Evolutionary conservation across 2,113 vertebrate species (phyloP), one percentile per base, ranked within the genome.

Genomic region (Poeciliopsis turrubarensis): DNA sequence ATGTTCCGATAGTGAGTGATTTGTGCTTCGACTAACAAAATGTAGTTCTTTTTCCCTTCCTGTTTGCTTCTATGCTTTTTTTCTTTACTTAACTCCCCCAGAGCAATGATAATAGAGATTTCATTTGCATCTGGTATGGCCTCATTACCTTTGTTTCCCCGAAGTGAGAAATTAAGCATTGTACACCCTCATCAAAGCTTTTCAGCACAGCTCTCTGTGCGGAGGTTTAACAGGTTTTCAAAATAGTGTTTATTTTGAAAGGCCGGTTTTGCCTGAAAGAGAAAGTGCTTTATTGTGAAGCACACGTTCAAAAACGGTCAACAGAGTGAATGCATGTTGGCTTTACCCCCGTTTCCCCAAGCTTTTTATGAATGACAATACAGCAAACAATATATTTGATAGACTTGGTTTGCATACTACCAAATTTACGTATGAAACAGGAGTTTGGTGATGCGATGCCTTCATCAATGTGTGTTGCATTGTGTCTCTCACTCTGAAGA

Each of bases 381-480:
- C 25, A 62, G 19, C 10, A 60, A 61, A 80, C 63, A 72, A 85
- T 86, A 81, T 89, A 89, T 89, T 90, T 89, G 79, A 57, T 70
- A 65, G 61, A 51, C 60, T 74, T 82, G 82, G 72, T 94, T 94
- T 93, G 91, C 89, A 91, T 87, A 90, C 62, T 67, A 74, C 90
- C 80, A 79, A 75, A 39, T 51, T 61, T 22, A 71, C 60, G 37
- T 75, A 78, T 81, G 41, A 14, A 73, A 65, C 67, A 1, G 68
- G 44, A 54, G 26, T 60, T 14, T 4, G 71, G 34, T 76, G 29
- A 47, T 54, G 76, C 65, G 60, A 72, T 25, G 69, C 47, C 82
- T 85, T 76, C 27, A 37, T 69, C 82, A 60, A 78, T 80, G 61
- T 51, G 31, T 71, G 71, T 75, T 73, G 75, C 86, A 61, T 78